A percentile compares a stretch with the other conserved stretches of the same genome.
These are phyloP conservation scores for Monochamus saltuarius DNA, from an alignment of 1,140 invertebrate species.

Conservation along the genomic window DNA sequence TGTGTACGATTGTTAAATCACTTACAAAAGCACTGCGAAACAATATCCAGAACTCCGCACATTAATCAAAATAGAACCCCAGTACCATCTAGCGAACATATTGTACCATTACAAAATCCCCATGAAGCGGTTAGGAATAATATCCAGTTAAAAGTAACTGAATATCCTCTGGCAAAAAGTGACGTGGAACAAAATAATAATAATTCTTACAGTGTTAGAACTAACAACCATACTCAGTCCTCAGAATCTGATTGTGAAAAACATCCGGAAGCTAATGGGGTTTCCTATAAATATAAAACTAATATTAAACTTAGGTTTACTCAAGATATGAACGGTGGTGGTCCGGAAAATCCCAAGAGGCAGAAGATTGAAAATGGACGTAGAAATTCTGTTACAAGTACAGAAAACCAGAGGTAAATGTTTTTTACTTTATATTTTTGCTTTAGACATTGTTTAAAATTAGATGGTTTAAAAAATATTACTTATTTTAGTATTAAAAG, in stretches of 20 bases:
- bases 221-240: conserved; percentile 2
- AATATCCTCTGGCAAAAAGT: conserved; percentile 30
- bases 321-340: conserved; percentile 43
- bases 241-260: conserved; percentile 31
- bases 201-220: conserved; percentile 14
- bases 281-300: conserved; percentile 88
- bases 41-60: conserved; percentile 51
- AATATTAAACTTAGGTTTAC: conserved; percentile 87
- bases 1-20: conserved; percentile 81
- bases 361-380: conserved; percentile 36
- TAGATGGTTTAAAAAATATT: no score
- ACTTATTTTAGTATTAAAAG: neutral
- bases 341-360: conserved; percentile 33
- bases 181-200: conserved; percentile 38
- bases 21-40: conserved; percentile 80
- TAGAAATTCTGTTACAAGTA: conserved; percentile 40
- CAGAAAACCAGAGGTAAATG: conserved; percentile 45
- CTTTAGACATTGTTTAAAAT: no score
- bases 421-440: neutral
- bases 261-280: conserved; percentile 29
- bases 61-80: conserved; percentile 2
- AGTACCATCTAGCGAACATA: conserved; percentile 4
- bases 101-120: conserved; percentile 14
- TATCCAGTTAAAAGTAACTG: conserved; percentile 18
- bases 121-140: conserved; percentile 9